phyloP scores from a whole-genome alignment of 2,888 invertebrate species.

The Tenthredo notha region DNA sequence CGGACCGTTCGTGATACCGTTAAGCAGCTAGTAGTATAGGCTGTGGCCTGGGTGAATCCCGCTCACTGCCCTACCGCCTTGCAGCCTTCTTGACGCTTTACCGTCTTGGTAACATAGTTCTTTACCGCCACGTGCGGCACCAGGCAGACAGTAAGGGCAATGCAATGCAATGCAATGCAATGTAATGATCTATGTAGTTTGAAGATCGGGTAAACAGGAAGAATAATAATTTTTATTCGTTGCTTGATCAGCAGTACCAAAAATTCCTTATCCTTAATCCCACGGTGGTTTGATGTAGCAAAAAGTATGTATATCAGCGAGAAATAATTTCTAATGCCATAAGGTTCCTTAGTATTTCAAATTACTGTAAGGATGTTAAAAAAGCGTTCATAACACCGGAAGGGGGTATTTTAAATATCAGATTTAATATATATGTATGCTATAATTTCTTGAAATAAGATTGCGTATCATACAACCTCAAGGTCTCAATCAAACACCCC shows the following conservation, averaged over 20 bases:
- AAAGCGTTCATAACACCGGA: background rate
- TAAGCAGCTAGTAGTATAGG: constrained; percentile 53
- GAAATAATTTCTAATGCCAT: background rate
- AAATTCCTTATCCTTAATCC: background rate
- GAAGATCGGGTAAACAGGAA: background rate
- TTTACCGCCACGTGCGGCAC: constrained; percentile 37
- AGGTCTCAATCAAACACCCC: constrained; percentile 57
- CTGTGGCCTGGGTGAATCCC: constrained; percentile 27
- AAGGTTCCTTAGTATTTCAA: background rate
- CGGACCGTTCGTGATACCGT: constrained; percentile 69
- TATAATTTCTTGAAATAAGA: background rate
- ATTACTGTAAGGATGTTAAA: background rate
- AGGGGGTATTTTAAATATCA: background rate
- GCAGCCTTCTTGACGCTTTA: constrained; percentile 62
- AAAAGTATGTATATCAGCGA: background rate
- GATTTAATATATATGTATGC: background rate
- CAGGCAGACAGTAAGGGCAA: background rate
- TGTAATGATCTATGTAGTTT: background rate
- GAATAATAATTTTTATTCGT: background rate
- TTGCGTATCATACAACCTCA: background rate
- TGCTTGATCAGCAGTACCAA: background rate
- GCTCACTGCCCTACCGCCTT: constrained; percentile 30
- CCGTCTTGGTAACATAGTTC: constrained; percentile 63
- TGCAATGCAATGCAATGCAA: background rate
- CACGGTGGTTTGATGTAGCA: background rate